Base-by-base conservation (phyloP, 1,140 invertebrate species). In the Platyscapa corneri region DNA sequence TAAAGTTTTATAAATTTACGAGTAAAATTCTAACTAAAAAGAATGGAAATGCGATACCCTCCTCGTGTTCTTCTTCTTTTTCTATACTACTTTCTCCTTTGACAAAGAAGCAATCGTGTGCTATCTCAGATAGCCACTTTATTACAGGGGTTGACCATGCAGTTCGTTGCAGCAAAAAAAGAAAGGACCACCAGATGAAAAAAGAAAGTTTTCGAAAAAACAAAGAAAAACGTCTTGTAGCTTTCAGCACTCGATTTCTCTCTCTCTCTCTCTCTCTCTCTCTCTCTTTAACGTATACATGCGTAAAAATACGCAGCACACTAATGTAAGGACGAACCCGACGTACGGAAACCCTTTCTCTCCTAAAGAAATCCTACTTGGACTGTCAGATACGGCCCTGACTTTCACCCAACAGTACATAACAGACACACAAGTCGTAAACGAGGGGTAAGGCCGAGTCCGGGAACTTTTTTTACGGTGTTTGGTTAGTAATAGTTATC, bases 401-500 rank as follows among this genome's bases (percentile, higher is more conserved):
- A 92, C 92, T 93, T 92, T 93, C 91, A 90, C 91, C 77, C 32
- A 46, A n/a, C 70, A 7, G 34, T 53, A 3, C 83, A 46, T 12
- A 7, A 1, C 56, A 34, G 75, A 53, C 53, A 14, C 70, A 53
- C 37, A 84, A 90, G 89, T 88, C 89, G 83, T 92, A 92, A 92
- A 91, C 82, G 67, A 76, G 86, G 86, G 86, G 46, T 86, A 86
- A 75, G 76, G 42, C 83, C 53, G 83, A 88, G 87, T 85, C 84
- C n/a, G 56, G 87, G 75, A 87, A 88, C 77, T 78, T 91, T 93
- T 91, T 93, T 93, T 93, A 93, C 88, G 91, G 90, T 90, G 89
- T 92, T 92, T 92, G 90, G 90, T 27, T 75, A 89, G 85, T 86
- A 89, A 88, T 88, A 86, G 83, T 83, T 88, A 82, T 86, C 75